A percentile compares a stretch with the other conserved stretches of the same genome.
Evolutionary conservation across 2,888 invertebrate species (phyloP).

Genomic region (Brenthis ino): DNA sequence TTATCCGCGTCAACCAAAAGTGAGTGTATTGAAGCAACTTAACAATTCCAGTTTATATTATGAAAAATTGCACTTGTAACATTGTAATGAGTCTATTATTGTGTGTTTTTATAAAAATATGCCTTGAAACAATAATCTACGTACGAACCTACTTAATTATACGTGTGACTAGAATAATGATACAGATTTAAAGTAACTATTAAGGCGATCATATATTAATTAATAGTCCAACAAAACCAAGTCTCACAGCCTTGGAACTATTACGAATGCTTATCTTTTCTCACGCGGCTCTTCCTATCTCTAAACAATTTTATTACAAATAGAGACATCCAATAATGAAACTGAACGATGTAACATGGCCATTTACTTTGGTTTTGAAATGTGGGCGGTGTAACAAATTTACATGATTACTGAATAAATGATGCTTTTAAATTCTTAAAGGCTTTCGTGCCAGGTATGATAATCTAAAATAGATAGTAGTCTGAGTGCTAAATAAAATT

Average conservation of each 20-base stretch:
- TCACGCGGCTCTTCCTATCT: slow-evolving; percentile 56
- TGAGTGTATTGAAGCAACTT: slow-evolving; percentile 14
- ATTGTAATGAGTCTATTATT: slow-evolving; percentile 3
- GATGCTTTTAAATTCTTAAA: slow-evolving; percentile 24
- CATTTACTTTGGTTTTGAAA: slow-evolving; percentile 29
- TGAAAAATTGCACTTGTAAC: slow-evolving; percentile 6
- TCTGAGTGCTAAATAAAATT: not conserved
- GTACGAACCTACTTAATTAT: not conserved
- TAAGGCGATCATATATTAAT: slow-evolving; percentile 50
- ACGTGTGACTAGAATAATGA: not conserved
- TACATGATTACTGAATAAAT: slow-evolving; percentile 22
- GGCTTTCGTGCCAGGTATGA: slow-evolving; percentile 13
- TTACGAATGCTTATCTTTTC: slow-evolving; percentile 52
- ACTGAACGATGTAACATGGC: slow-evolving; percentile 22
- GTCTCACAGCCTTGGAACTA: slow-evolving; percentile 57
- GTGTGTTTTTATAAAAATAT: not conserved
- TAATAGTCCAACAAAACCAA: slow-evolving; percentile 53
- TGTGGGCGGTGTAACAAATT: slow-evolving; percentile 28
- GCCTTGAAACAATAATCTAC: not conserved
- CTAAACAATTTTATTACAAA: slow-evolving; percentile 46
- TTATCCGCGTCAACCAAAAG: slow-evolving; percentile 14
- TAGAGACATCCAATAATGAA: slow-evolving; percentile 36
- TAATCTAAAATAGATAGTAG: slow-evolving; percentile 6
- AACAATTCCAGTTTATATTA: slow-evolving; percentile 4
- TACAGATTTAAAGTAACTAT: slow-evolving; percentile 24